Base-by-base conservation (phyloP, 2,113 vertebrate genomes). In the Martes martes region DNA sequence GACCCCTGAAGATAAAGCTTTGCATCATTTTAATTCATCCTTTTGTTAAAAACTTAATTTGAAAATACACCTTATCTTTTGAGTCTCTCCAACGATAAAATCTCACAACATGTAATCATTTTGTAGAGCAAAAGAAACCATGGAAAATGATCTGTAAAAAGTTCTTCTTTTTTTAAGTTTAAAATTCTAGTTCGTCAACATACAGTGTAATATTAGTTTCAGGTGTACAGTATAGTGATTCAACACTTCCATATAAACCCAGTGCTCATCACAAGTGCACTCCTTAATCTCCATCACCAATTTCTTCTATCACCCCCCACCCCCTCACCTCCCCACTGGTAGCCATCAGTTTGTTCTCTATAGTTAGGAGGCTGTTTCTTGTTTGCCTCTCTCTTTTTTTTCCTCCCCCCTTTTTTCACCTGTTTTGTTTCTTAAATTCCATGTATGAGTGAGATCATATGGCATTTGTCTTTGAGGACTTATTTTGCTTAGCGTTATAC, bases 41-140 rank as follows among this genome's bases (percentile, higher is more conserved):
- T 65, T 91, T 89, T 71, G 21, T 93, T 85, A 90, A 89, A 96
- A 95, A 52, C 11, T 84, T 7, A 86, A 61, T 88, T 94, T 89
- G 71, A 89, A 88, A 80, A 55, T 45, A 57, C 3, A 9, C 42
- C 36, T 78, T 73, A 85, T 74, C 50, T 96, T 67, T 67, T 73
- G 67, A 86, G 55, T 61, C 13, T 71, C 2, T 33, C 2, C 57
- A 79, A 76, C 26, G 42, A 16, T 63, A 92, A 42, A 79, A 24
- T 65, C 16, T 94, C 7, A 39, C 11, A 31, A 50, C 7, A 33
- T 13, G 10, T 11, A 55, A 63, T 71, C n/a, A 42, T 24, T 52
- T 84, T 84, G 16, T 71, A 52, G 47, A 93, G 55, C 7, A 28
- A 88, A 80, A 74, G 23, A 91, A 84, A 1, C 18, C 4, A 52